Percentiles rank a stretch among this genome's conserved stretches.
Evolutionary conservation across 2,797 vertebrate species (phyloP).

Genomic region (Triplophysa bombifrons): DNA sequence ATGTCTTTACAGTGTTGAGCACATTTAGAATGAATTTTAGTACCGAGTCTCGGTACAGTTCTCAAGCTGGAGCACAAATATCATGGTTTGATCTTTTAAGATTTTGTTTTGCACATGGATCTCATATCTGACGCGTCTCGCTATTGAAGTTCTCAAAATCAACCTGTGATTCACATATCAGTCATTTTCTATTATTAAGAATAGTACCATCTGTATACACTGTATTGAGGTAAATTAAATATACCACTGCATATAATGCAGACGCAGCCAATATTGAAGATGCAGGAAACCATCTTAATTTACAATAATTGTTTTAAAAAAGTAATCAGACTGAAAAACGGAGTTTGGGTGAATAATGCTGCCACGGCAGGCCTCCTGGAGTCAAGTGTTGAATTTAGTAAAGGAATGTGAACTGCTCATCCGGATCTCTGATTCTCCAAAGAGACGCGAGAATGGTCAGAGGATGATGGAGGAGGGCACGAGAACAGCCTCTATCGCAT

Average conservation of each 20-base stretch:
- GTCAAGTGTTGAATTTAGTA: conserved; percentile 88
- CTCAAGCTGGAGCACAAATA: neutral
- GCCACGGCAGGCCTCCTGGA: conserved; percentile 70
- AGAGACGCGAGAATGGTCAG: conserved; percentile 56
- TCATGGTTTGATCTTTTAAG: neutral
- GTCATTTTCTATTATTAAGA: too few relatives aligned
- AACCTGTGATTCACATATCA: too few relatives aligned
- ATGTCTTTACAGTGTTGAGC: too few relatives aligned
- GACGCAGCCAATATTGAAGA: neutral
- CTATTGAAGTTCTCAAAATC: too few relatives aligned
- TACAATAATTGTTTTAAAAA: neutral
- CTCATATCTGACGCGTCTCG: too few relatives aligned
- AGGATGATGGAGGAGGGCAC: conserved; percentile 54
- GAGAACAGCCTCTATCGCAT: conserved; percentile 29
- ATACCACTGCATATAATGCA: neutral
- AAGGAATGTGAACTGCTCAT: conserved; percentile 90
- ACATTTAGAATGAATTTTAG: neutral
- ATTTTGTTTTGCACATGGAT: neutral
- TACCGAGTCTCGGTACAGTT: neutral
- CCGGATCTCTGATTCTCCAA: conserved; percentile 79
- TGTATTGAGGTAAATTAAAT: neutral
- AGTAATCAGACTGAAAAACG: neutral
- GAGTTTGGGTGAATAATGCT: conserved; percentile 48
- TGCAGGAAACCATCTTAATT: neutral
- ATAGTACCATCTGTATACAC: neutral